Evolutionary conservation across 2,888 invertebrate species (phyloP), one percentile per base, ranked within the genome.

Genomic region (Xestia xanthographa): DNA sequence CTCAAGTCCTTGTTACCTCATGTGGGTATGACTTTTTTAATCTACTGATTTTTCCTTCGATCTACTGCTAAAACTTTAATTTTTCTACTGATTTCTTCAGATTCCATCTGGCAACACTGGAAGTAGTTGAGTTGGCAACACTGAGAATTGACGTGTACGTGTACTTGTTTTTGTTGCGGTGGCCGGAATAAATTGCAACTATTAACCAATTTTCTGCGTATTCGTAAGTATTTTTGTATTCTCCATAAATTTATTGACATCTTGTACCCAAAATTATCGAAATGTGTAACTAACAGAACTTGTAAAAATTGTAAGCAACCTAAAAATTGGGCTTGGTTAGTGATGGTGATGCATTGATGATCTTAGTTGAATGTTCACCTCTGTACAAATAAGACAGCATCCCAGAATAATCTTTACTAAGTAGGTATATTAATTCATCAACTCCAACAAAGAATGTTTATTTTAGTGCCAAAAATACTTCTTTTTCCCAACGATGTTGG

Each of bases 91-190:
- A n/a, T n/a, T n/a, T n/a, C n/a, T n/a, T n/a, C n/a, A n/a, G n/a
- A n/a, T n/a, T n/a, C n/a, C n/a, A n/a, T n/a, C n/a, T n/a, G n/a
- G n/a, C n/a, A n/a, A n/a, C n/a, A n/a, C n/a, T n/a, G n/a, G n/a
- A n/a, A n/a, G n/a, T n/a, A n/a, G n/a, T n/a, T n/a, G n/a, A n/a
- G n/a, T 34, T 34, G 34, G 34, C 34, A 34, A 3, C 34, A 34
- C 34, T 34, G 34, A 34, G n/a, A n/a, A n/a, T 3, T 34, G 34
- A 34, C 34, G 34, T 34, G 34, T 34, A 34, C 34, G n/a, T 34
- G 34, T 34, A 75, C 84, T 84, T 84, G 84, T 84, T 84, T 77
- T 71, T 26, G 73, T 71, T 73, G 70, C 75, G 75, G 74, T 77
- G 66, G 43, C 75, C 77, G 77, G 75, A 45, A 34, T 60, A 20